Evolutionary conservation across 2,797 vertebrate species (phyloP).

Genomic region (Eremophila alpestris): DNA sequence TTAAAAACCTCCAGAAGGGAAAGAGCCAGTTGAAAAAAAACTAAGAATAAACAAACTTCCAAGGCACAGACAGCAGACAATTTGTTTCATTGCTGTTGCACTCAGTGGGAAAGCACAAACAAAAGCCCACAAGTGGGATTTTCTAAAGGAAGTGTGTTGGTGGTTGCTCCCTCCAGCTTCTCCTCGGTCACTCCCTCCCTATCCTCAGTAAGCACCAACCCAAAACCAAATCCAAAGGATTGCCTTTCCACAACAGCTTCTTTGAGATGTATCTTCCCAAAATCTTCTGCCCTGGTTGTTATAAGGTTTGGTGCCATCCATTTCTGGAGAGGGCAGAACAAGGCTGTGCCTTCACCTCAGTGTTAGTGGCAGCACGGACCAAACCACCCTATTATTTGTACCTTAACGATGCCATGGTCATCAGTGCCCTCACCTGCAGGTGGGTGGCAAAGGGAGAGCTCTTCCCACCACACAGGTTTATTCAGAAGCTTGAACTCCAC

Average conservation of each 20-base stretch:
- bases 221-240: background rate
- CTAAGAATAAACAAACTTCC: background rate
- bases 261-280: background rate
- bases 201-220: background rate
- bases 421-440: rapidly evolving
- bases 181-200: background rate
- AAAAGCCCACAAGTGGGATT: background rate
- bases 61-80: background rate
- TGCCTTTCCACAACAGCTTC: background rate
- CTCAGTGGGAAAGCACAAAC: slow-evolving; percentile 9
- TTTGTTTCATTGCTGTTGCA: background rate
- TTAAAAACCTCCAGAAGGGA: background rate
- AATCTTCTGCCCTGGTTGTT: background rate
- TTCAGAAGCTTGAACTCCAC: background rate
- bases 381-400: background rate
- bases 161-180: background rate
- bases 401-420: rapidly evolving
- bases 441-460: background rate
- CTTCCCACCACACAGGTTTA: background rate
- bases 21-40: background rate
- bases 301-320: background rate
- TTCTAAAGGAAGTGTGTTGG: background rate
- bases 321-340: background rate
- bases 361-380: rapidly evolving
- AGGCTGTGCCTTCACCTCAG: background rate